Conservation (phyloP, 2,113 vertebrate species). For the Percopsis transmontana region DNA sequence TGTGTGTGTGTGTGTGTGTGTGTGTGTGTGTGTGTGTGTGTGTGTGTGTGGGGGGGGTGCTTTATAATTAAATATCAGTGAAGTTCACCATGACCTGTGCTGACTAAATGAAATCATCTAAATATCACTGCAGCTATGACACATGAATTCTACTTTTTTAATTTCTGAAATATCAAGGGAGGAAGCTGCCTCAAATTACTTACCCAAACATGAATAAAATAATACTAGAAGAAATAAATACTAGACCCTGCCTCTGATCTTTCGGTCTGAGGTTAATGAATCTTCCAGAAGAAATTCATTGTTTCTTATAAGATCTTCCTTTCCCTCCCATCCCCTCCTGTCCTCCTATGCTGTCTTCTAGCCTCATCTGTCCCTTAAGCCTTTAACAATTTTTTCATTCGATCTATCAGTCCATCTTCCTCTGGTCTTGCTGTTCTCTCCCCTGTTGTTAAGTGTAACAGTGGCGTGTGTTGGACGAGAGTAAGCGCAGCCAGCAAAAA, state of each 20-base stretch:
- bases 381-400: neutral
- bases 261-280: neutral
- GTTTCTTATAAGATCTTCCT: neutral
- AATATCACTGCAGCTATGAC: neutral
- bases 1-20: no score
- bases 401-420: neutral
- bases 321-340: slow-evolving; percentile 1
- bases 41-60: neutral
- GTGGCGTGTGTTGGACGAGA: no score
- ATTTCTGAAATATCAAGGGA: neutral
- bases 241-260: neutral
- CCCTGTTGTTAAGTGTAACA: slow-evolving; percentile 17
- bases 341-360: neutral
- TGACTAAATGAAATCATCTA: neutral
- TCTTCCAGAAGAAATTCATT: neutral
- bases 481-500: neutral
- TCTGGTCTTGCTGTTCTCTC: neutral
- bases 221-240: neutral
- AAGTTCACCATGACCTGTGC: neutral
- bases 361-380: neutral
- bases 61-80: neutral
- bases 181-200: no score
- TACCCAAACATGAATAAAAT: no score
- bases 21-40: no score
- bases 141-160: neutral